Evolutionary conservation across 2,888 invertebrate species (phyloP), one percentile per base, ranked within the genome.

Genomic region (Prosopocoilus inquinatus): DNA sequence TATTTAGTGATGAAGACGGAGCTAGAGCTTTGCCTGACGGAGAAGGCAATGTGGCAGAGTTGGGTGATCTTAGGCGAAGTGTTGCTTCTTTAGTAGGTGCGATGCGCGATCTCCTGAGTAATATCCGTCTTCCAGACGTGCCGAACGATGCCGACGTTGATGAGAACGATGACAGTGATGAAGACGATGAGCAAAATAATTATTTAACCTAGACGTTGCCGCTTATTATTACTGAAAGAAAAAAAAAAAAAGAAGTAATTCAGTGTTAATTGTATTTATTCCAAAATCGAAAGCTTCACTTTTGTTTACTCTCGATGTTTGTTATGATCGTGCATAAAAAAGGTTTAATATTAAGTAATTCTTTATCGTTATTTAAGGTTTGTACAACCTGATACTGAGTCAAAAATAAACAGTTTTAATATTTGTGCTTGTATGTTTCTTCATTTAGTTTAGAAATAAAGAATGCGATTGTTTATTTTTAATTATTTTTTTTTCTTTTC

Each of bases 81-180:
- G 82, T 89, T 2, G 85, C 82, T 5, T 82, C 84, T 1, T 78
- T 89, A 54, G 80, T 89, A 62, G 87, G 87, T 65, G 88, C 88
- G 8, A 88, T 90, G 86, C 77, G 89, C 39, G 86, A 89, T 65
- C 79, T 89, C 53, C 75, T 90, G 36, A 83, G 84, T 55, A 87
- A 85, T 68, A 84, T 87, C 54, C 81, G 84, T 48, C 75, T 82
- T 59, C 81, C 82, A 2, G 84, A 84, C 64, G 77, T 80, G 43
- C 82, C 83, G 43, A 80, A 81, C 58, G 80, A 81, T 61, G 80
- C 76, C 0, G 79, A 79, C 58, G 78, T 74, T 4, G 80, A 80
- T 61, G 79, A 79, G 57, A 80, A 80, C 60, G 80, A 80, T 58
- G 80, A 80, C 64, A 78, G 79, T n/a, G 72, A 73, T 36, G 76